Evolutionary conservation across 2,797 vertebrate species (phyloP), one percentile per base, ranked within the genome.

Genomic region (Xyrichtys novacula): DNA sequence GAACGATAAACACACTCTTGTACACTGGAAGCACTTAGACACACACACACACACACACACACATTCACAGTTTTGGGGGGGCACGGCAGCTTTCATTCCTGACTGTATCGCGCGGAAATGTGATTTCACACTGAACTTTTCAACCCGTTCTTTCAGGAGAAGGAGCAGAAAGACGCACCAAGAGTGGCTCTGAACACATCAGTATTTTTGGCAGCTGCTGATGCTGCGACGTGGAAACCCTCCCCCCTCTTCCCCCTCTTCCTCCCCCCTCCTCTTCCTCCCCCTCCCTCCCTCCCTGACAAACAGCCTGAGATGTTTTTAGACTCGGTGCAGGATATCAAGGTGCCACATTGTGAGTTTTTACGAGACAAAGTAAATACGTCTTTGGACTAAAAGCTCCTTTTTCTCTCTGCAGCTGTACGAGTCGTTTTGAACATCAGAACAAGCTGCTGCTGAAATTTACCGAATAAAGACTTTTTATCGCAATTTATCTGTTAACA

Each of bases 51-150:
- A 7, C 48, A 59, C 61, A 52, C 44, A 52, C 65, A 36, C 70
- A 73, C 66, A 57, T 59, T 73, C n/a, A n/a, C n/a, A n/a, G n/a
- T n/a, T n/a, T n/a, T n/a, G n/a, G n/a, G n/a, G 61, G 59, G 73
- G 62, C 71, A 44, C 47, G 32, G 49, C 58, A 59, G 82, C 84
- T 78, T 82, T 86, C 65, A 72, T 67, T 85, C 71, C 77, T 36
- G 63, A 65, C 76, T 85, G 23, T 68, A 83, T 81, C 59, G 64
- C 73, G 67, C 50, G 5, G 65, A 77, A 85, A 87, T 62, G 68
- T 79, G 69, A 86, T 74, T 85, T 83, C 75, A 80, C 71, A 47
- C 71, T 87, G 85, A 83, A 84, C 85, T 83, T 73, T 78, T 84
- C 84, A 86, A 84, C 86, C 49, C 66, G 43, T 50, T 67, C 64